Percentiles rank a stretch among this genome's conserved stretches.
Evolutionary conservation across 2,888 invertebrate species (phyloP).

Genomic region (Lamproptera curius): DNA sequence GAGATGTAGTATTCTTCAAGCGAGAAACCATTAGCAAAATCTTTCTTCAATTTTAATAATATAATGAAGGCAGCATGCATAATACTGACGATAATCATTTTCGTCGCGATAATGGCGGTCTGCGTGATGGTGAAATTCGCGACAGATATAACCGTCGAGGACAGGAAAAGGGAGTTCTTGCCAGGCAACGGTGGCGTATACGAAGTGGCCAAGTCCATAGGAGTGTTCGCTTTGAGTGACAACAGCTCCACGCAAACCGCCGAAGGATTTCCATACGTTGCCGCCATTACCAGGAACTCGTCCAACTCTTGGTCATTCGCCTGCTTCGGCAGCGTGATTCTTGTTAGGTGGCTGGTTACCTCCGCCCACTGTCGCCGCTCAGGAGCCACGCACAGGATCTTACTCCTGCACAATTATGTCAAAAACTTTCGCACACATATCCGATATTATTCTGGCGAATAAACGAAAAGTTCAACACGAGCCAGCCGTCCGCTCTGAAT

Average conservation of each 20-base stretch:
- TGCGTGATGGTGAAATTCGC: conserved; percentile 70
- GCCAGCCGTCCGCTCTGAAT: conserved; percentile 34
- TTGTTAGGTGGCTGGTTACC: conserved; percentile 57
- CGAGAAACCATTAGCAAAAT: not conserved
- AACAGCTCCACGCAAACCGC: conserved; percentile 33
- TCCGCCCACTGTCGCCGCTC: conserved; percentile 55
- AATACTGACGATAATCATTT: conserved; percentile 45
- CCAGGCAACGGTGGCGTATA: conserved; percentile 33
- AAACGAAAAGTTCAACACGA: conserved; percentile 50
- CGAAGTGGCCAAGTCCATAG: conserved; percentile 43
- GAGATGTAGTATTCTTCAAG: too few relatives aligned
- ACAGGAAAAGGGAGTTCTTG: conserved; percentile 40
- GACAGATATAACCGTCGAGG: conserved; percentile 53
- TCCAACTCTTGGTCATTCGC: conserved; percentile 48
- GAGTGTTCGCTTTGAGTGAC: conserved; percentile 44
- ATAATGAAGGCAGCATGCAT: conserved; percentile 59
- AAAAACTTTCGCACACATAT: conserved; percentile 50
- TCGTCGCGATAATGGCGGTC: conserved; percentile 56
- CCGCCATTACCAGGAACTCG: conserved; percentile 51
- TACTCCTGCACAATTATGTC: conserved; percentile 50
- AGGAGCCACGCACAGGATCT: conserved; percentile 46
- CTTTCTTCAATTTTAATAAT: conserved; percentile 1
- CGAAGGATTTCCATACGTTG: conserved; percentile 54
- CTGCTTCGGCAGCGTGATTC: conserved; percentile 58
- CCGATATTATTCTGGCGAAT: conserved; percentile 56